phyloP scores from a whole-genome alignment of 2,888 invertebrate genomes.

The Heteromurus nitidus region DNA sequence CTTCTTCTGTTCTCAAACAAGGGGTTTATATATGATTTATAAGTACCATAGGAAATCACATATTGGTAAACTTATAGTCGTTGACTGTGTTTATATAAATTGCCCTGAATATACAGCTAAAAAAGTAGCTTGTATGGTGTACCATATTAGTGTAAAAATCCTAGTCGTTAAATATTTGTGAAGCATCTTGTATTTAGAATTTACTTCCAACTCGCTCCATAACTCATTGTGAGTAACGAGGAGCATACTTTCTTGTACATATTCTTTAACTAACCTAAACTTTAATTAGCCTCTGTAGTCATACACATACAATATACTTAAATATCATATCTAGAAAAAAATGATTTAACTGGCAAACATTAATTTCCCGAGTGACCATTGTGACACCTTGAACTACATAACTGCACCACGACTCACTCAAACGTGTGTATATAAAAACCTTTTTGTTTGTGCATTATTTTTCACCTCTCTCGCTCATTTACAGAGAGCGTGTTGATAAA shows the following conservation, averaged over 20 bases:
- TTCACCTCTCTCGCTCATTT: conserved; percentile 2
- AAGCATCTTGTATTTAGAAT: not conserved
- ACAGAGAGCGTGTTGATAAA: conserved; percentile 34
- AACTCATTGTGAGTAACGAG: not conserved
- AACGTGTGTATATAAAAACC: not conserved
- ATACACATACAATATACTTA: not conserved
- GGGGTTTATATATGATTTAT: no score
- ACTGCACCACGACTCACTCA: not conserved
- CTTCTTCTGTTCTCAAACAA: no score
- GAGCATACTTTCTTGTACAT: not conserved
- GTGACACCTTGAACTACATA: not conserved
- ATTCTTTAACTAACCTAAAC: not conserved
- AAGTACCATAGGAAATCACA: no score
- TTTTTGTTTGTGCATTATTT: not conserved
- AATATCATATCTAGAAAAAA: not conserved
- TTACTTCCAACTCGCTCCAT: not conserved
- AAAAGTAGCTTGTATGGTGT: no score
- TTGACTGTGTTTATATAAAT: no score
- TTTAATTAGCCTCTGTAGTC: not conserved
- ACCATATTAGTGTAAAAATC: not conserved
- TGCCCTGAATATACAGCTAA: no score
- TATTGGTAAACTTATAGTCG: no score
- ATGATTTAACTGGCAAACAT: not conserved
- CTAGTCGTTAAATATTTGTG: not conserved
- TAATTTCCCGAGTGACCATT: not conserved